Base-by-base conservation (phyloP, 2,797 vertebrate species). In the Molothrus ater region DNA sequence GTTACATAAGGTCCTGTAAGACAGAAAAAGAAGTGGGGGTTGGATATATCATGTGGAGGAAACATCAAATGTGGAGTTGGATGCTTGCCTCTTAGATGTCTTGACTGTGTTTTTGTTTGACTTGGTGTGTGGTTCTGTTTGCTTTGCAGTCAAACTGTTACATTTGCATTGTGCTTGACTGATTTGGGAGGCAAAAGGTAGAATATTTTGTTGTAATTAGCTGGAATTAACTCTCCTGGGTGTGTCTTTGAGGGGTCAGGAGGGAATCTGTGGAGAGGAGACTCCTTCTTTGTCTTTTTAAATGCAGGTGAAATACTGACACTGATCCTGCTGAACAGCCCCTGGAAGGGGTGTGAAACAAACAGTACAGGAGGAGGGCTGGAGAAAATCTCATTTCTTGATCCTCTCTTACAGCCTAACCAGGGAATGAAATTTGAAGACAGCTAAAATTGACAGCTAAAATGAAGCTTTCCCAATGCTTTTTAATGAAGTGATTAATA, bases 51-150 rank as follows among this genome's bases (percentile, higher is more conserved):
- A 29, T 47, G 13, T 83, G 73, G 73, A 86, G 78, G 81, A 94
- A 84, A 69, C 80, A 50, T 74, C 66, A 48, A 71, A 68, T 36
- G 79, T 75, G 86, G 68, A 88, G 59, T 38, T 95, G 89, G 75
- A 71, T 53, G 80, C 72, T 51, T 92, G 86, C 80, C 95, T 90
- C 40, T 21, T 64, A 4, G 43, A 84, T 74, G 61, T 72, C 70
- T 70, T 84, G 66, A 29, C 34, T 68, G 21, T 79, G 70, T 56
- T 54, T 84, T 53, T 74, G 74, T 91, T 92, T 87, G 66, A 59
- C 71, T 71, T 50, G 32, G 29, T 89, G 56, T 78, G 61, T 65
- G 61, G 48, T 51, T 76, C 85, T 84, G 79, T 84, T 91, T 84
- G 51, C 78, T 79, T 71, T 45, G 80, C 86, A 63, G 32, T 71